phyloP scores from a whole-genome alignment of 2,113 vertebrate species.

The Neolamprologus ventralis region DNA sequence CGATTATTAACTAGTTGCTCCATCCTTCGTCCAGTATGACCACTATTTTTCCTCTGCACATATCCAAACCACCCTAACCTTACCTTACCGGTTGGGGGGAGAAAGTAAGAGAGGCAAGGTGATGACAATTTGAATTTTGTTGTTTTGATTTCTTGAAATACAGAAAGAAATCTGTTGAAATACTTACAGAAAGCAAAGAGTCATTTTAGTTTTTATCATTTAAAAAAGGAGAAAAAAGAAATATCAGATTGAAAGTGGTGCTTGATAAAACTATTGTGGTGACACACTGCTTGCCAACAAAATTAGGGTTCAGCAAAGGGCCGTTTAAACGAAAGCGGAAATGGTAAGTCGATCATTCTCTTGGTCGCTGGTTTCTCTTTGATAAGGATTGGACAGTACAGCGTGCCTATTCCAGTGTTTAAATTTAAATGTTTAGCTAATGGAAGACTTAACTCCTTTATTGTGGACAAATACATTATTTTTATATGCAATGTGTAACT shows the following conservation, averaged over 20 bases:
- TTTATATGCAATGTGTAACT: neutral
- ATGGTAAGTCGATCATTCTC: neutral
- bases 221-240: neutral
- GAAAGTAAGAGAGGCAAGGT: neutral
- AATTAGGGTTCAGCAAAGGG: neutral
- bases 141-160: neutral
- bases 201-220: fast-evolving
- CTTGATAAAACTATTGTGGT: neutral
- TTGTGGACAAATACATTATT: neutral
- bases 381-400: fast-evolving
- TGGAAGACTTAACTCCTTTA: fast-evolving
- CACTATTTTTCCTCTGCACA: neutral
- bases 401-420: neutral
- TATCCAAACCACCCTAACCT: neutral
- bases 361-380: neutral
- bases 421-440: neutral
- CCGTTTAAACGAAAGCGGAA: neutral
- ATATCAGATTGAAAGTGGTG: neutral
- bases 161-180: neutral
- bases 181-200: neutral
- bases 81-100: neutral
- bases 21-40: neutral
- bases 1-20: neutral
- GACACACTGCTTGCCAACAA: neutral
- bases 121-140: neutral